phyloP scores from a whole-genome alignment of 2,797 vertebrate genomes.

The Anabas testudineus region DNA sequence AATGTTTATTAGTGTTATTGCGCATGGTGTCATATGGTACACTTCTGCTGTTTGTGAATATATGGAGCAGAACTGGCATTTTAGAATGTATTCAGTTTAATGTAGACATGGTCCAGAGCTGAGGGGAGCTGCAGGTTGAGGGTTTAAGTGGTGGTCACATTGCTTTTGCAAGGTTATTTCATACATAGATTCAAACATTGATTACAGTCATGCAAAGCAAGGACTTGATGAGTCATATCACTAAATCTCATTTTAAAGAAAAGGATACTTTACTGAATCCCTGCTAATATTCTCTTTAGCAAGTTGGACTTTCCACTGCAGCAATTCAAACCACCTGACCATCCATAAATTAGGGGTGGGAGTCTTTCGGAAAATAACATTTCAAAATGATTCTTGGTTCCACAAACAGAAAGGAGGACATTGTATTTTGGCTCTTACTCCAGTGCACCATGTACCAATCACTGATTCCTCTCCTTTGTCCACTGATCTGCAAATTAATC shows the following conservation, averaged over 20 bases:
- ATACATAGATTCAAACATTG: not conserved
- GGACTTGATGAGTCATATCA: not conserved
- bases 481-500: not conserved
- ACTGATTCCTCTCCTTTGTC: too few relatives aligned
- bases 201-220: not conserved
- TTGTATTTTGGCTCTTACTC: not conserved
- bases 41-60: too few relatives aligned
- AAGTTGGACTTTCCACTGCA: conserved; percentile 26
- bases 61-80: too few relatives aligned
- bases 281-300: conserved; percentile 31
- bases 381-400: too few relatives aligned
- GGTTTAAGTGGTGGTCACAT: not conserved
- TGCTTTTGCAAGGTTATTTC: not conserved
- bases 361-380: too few relatives aligned
- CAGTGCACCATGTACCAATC: not conserved
- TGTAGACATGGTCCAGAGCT: too few relatives aligned
- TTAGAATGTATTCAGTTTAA: too few relatives aligned
- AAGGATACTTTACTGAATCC: not conserved
- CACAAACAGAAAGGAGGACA: not conserved
- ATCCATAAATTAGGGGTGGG: conserved; percentile 7
- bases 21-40: too few relatives aligned
- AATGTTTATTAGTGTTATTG: too few relatives aligned
- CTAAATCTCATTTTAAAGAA: not conserved
- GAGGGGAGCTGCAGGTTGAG: too few relatives aligned
- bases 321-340: conserved; percentile 41